phyloP scores from a whole-genome alignment of 2,113 vertebrate genomes.

The Pachycephala philippinensis region DNA sequence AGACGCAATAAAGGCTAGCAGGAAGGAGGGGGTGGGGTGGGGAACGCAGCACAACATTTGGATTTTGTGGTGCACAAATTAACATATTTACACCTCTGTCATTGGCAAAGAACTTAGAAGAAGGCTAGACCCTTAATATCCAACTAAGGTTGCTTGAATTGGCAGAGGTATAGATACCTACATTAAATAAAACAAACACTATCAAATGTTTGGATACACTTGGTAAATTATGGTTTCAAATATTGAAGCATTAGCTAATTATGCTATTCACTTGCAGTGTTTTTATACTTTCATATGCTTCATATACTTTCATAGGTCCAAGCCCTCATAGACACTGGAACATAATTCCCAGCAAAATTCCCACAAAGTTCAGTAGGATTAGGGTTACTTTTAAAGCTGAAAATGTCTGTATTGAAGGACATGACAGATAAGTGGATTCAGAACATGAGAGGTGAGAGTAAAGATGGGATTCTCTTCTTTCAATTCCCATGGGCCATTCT shows the following conservation, averaged over 20 bases:
- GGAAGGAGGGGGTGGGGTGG: neutral
- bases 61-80: neutral
- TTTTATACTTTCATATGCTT: neutral
- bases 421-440: neutral
- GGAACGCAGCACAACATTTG: rapidly evolving
- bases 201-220: neutral
- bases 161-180: neutral
- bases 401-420: neutral
- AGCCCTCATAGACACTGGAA: neutral
- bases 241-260: neutral
- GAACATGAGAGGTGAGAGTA: neutral
- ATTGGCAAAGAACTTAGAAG: neutral
- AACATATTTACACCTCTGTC: neutral
- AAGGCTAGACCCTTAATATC: neutral
- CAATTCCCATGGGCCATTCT: rapidly evolving
- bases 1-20: neutral
- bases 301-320: too few species aligned
- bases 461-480: neutral
- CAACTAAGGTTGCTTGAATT: neutral
- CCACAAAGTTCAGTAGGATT: neutral
- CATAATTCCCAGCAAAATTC: neutral
- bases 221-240: neutral
- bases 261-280: neutral
- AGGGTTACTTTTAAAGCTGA: neutral
- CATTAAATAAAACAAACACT: neutral